Percentiles rank a stretch among this genome's conserved stretches.
Evolutionary conservation across 1,140 invertebrate species (phyloP).

Genomic region (Heliconius hermathena): DNA sequence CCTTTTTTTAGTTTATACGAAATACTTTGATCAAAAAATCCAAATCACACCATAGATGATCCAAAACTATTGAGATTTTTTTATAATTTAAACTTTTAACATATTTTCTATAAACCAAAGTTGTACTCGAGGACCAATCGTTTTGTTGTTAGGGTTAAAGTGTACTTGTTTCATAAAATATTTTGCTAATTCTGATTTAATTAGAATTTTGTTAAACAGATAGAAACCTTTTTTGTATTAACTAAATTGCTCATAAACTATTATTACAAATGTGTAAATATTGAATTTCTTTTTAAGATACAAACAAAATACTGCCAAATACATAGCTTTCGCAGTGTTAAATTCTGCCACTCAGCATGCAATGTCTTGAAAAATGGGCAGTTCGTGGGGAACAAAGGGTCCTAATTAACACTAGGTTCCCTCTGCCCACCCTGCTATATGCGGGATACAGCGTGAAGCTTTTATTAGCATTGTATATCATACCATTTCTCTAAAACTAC

Average conservation of each 20-base stretch:
- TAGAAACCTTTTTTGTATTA: neutral
- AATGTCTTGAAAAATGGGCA: no score
- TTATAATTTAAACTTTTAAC: constrained; percentile 17
- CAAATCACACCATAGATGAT: constrained; percentile 23
- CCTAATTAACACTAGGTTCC: no score
- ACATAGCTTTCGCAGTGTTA: neutral
- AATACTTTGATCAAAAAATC: neutral
- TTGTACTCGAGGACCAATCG: constrained; percentile 33
- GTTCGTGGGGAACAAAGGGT: no score
- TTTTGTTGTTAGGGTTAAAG: constrained; percentile 23
- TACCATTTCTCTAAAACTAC: neutral
- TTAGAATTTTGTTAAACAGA: constrained; percentile 21
- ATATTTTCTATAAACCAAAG: constrained; percentile 34
- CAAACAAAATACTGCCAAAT: constrained; percentile 6
- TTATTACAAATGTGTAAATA: constrained; percentile 14
- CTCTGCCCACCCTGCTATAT: no score
- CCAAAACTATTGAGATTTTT: constrained; percentile 24
- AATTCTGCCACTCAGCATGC: no score
- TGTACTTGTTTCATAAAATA: constrained; percentile 6
- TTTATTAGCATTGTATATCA: neutral
- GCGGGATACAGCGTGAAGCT: neutral
- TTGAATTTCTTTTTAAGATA: neutral
- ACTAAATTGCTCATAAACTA: constrained; percentile 4
- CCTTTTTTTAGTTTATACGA: constrained; percentile 3
- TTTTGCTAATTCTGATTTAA: constrained; percentile 20